Evolutionary conservation across 1,140 invertebrate species (phyloP), one percentile per base, ranked within the genome.

Genomic region (Drosophila triauraria): DNA sequence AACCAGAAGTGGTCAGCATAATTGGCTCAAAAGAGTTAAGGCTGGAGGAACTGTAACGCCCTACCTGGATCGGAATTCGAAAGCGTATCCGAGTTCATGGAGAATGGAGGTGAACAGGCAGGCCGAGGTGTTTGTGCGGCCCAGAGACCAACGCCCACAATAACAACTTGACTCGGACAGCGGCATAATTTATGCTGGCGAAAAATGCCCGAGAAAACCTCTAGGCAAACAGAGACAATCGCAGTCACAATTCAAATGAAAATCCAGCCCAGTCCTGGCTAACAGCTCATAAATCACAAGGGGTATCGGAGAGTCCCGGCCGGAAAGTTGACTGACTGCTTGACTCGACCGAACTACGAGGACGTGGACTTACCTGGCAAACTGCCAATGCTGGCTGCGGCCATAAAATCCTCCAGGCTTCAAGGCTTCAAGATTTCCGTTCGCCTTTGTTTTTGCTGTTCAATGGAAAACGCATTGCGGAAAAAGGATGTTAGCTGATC

Each of bases 11-110:
- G 75, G 85, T 82, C 75, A 69, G 38, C 70, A 58, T 88, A 90
- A 88, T 88, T 90, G 85, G 65, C 59, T 62, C 68, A 88, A 90
- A 87, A 90, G 84, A 88, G 84, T 87, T 88, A 90, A 87, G 75
- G 78, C 72, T 59, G 60, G 60, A 44, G 47, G 32, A 70, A 68
- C 40, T 75, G 77, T 60, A 78, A 88, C 83, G 68, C 77, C 79
- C 48, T 58, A 56, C 47, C 46, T 51, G 42, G 7, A 12, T 61
- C 9, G 38, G 12, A 56, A 43, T 46, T 43, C 20, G 30, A 68
- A 30, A 61, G 35, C 67, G 35, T 23, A 51, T 15, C 47, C 68
- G 23, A 38, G 40, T 53, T 61, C 40, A 12, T 7, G 30, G 43
- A 35, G 27, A 6, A 3, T 9, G 40, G 32, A n/a, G 48, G 58